These are phyloP conservation scores for Mohoua ochrocephala DNA, from an alignment of 2,113 vertebrate species.

Conservation along the genomic window DNA sequence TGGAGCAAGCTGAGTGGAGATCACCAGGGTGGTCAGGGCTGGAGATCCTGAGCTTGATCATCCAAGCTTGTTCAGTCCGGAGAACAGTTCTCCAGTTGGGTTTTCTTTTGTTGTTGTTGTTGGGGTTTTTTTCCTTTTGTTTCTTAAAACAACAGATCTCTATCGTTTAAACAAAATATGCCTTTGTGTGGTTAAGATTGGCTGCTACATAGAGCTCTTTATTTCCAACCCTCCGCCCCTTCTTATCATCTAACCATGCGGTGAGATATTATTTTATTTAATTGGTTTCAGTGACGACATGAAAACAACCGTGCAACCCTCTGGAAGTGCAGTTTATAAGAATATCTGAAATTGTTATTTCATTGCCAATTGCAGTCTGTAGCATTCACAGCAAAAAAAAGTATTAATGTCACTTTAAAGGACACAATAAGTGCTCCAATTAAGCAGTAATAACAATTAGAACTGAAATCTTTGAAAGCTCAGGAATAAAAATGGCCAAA, in stretches of 20 bases:
- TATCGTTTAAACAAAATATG: not conserved
- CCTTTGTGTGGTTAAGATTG: not conserved
- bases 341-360: not conserved
- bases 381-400: not conserved
- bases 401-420: not conserved
- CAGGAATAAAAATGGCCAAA: not conserved
- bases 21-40: not conserved
- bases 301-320: not conserved
- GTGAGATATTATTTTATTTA: not conserved
- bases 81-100: not conserved
- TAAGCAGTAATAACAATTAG: not conserved
- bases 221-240: fast-evolving
- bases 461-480: not conserved
- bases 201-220: not conserved
- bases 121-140: not conserved
- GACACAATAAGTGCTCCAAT: not conserved
- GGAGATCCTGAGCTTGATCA: not conserved
- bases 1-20: not conserved
- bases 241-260: not conserved
- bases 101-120: not conserved
- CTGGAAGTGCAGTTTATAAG: not conserved
- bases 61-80: not conserved
- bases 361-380: not conserved
- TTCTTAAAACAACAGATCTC: not conserved
- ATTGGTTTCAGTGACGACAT: not conserved